A percentile compares a stretch with the other conserved stretches of the same genome.
Evolutionary conservation across 1,140 invertebrate genomes (phyloP).

Genomic region (Zaprionus kolodkinae): DNA sequence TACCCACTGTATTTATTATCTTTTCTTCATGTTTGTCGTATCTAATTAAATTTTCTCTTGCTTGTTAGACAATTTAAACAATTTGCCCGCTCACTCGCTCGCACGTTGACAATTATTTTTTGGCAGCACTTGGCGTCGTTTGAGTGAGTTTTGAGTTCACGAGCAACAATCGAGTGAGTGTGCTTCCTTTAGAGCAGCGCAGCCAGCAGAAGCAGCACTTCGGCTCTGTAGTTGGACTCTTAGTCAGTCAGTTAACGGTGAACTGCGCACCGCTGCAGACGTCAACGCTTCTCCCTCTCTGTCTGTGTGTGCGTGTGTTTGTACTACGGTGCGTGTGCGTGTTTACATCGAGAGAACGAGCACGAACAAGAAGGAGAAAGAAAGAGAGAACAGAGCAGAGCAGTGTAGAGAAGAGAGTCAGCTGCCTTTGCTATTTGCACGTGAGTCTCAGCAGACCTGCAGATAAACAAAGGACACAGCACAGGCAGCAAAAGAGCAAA

Average conservation of each 20-base stretch:
- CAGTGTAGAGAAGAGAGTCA: slow-evolving; percentile 21
- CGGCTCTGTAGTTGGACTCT: slow-evolving; percentile 21
- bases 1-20: neutral
- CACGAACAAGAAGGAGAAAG: slow-evolving; percentile 14
- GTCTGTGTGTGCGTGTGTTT: slow-evolving; percentile 16
- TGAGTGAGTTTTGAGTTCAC: slow-evolving; percentile 55
- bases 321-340: slow-evolving; percentile 16
- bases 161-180: slow-evolving; percentile 13
- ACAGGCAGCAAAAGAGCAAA: slow-evolving; percentile 27
- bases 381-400: slow-evolving; percentile 17
- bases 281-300: slow-evolving; percentile 33
- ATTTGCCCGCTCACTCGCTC: slow-evolving; percentile 11
- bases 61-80: slow-evolving; percentile 27
- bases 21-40: slow-evolving; percentile 19
- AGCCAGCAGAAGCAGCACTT: slow-evolving; percentile 32
- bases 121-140: slow-evolving; percentile 6
- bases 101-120: slow-evolving; percentile 22
- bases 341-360: slow-evolving; percentile 8
- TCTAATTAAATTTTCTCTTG: slow-evolving; percentile 54
- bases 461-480: slow-evolving; percentile 43
- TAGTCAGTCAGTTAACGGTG: slow-evolving; percentile 64
- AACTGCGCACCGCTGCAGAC: slow-evolving; percentile 68
- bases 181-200: slow-evolving; percentile 41
- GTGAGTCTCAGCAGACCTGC: slow-evolving; percentile 58
- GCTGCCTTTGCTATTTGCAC: slow-evolving; percentile 50